Percentiles rank a stretch among this genome's conserved stretches.
Evolutionary conservation across 1,140 invertebrate genomes (phyloP).

Genomic region (Phymastichus coffea): DNA sequence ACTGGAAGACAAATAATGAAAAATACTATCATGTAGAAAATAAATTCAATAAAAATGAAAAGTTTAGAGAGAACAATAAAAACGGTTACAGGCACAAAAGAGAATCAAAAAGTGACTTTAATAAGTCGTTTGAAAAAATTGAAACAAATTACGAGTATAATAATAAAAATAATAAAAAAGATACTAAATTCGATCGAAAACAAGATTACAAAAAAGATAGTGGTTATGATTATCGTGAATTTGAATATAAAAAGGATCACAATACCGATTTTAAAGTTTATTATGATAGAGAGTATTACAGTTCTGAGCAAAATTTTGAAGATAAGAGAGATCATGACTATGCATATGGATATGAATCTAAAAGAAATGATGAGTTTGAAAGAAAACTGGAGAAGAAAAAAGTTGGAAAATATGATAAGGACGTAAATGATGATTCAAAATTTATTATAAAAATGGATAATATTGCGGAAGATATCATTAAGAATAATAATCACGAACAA

Average conservation of each 20-base stretch:
- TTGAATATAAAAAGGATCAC: constrained; percentile 1
- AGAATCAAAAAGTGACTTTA: neutral
- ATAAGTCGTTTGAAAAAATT: constrained; percentile 3
- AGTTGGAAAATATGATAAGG: neutral
- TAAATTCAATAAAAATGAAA: constrained; percentile 10
- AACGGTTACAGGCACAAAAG: constrained; percentile 4
- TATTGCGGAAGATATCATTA: neutral
- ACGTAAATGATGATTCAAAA: constrained; percentile 1
- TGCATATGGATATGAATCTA: neutral
- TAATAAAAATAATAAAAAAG: neutral
- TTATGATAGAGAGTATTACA: neutral
- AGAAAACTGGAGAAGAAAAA: neutral
- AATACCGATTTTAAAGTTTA: neutral
- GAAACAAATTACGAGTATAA: neutral
- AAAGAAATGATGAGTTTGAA: neutral
- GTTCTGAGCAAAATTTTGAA: neutral
- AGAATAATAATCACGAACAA: constrained; percentile 1
- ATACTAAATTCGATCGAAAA: neutral
- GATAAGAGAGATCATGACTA: neutral
- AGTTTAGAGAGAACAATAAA: constrained; percentile 4
- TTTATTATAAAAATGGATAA: constrained; percentile 10
- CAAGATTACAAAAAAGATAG: neutral
- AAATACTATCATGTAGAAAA: constrained; percentile 7
- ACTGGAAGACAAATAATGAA: constrained; percentile 21
- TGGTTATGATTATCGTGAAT: constrained; percentile 5